A percentile compares a stretch with the other conserved stretches of the same genome.
Conservation (phyloP, 2,888 invertebrate species). For the Leptinotarsa tumamoca region DNA sequence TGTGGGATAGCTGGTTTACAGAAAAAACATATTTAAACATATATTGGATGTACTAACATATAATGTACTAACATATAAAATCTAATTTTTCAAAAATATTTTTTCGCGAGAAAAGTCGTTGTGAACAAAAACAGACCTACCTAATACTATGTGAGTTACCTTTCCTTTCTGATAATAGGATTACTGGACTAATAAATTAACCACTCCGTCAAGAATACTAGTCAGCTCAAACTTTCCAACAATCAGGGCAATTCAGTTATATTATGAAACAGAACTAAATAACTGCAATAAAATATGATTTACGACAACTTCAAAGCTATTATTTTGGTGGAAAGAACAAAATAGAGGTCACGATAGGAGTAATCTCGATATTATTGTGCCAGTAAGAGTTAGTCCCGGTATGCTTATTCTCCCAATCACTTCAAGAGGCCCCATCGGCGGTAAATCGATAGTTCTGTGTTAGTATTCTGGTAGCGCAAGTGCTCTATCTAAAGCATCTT, state of each 20-base stretch:
- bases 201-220: too few relatives aligned
- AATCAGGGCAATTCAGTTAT: neutral
- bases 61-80: too few relatives aligned
- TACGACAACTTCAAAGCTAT: conserved; percentile 18
- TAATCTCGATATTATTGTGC: conserved; percentile 16
- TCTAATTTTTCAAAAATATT: too few relatives aligned
- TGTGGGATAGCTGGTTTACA: too few relatives aligned
- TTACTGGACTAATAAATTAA: too few relatives aligned
- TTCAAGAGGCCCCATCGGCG: neutral
- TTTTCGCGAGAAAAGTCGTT: too few relatives aligned
- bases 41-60: too few relatives aligned
- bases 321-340: neutral
- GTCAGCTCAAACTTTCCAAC: neutral
- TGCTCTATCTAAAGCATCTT: conserved; percentile 6
- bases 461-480: conserved; percentile 21
- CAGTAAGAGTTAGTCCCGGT: conserved; percentile 23
- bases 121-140: too few relatives aligned
- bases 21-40: too few relatives aligned
- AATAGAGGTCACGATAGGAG: conserved; percentile 25
- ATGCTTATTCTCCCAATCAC: neutral
- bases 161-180: too few relatives aligned
- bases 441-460: conserved; percentile 31
- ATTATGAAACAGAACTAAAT: neutral
- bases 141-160: too few relatives aligned
- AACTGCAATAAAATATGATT: conserved; percentile 25